Conservation (phyloP, 2,797 vertebrate genomes). For the Uromys caudimaculatus region DNA sequence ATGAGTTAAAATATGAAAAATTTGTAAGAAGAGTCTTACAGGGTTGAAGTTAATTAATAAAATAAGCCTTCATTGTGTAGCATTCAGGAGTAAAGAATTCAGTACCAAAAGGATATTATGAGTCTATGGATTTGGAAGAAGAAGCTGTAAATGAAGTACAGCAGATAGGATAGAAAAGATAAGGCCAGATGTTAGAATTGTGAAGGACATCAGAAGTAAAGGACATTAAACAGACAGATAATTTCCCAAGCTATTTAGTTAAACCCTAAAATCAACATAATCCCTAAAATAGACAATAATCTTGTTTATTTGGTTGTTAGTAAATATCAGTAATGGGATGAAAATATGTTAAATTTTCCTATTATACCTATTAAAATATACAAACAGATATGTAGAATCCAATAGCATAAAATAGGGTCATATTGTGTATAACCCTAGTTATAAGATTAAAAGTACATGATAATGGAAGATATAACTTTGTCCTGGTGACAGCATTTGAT, state of each 20-base stretch:
- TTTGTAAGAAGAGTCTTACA: not conserved
- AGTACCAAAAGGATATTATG: not conserved
- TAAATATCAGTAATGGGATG: not conserved
- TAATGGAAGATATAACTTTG: not conserved
- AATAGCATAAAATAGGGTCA: not conserved
- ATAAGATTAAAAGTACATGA: accelerated
- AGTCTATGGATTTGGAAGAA: not conserved
- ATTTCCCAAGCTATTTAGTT: not conserved
- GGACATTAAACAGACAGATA: not conserved
- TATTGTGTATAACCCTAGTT: not conserved
- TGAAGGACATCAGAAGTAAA: not conserved
- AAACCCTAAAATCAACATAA: not conserved
- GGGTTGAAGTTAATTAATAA: not conserved
- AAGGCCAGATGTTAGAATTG: not conserved
- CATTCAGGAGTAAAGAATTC: not conserved
- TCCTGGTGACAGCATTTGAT: not conserved
- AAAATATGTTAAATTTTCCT: not conserved
- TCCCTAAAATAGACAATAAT: not conserved
- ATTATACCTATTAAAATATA: not conserved
- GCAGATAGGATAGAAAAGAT: not conserved
- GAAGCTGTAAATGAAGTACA: not conserved
- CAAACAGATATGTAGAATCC: accelerated
- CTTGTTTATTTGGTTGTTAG: not conserved
- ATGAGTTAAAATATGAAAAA: not conserved
- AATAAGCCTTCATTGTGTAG: not conserved